Evolutionary conservation across 2,113 vertebrate species (phyloP).

Genomic region (Sylvilagus bachmani): DNA sequence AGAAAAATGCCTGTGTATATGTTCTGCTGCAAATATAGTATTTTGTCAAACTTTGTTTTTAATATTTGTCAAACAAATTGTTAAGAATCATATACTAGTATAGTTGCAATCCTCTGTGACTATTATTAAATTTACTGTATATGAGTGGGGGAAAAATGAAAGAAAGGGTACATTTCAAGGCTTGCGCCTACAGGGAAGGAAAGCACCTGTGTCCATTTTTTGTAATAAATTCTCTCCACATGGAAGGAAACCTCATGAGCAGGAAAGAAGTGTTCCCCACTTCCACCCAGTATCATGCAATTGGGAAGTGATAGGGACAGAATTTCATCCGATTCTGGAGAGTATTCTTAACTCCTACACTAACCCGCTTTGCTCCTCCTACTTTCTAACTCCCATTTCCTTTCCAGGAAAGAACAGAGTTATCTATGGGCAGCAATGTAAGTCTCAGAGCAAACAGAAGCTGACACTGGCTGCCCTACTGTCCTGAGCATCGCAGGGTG

Average conservation of each 20-base stretch:
- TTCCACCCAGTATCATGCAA: background rate
- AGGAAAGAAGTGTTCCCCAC: background rate
- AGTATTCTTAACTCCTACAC: background rate
- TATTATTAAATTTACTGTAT: too few species aligned
- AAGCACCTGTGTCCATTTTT: background rate
- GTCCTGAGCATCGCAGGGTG: accelerated
- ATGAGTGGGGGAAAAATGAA: background rate
- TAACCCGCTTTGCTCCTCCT: background rate
- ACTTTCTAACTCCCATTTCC: background rate
- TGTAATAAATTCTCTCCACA: too few species aligned
- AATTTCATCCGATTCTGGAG: background rate
- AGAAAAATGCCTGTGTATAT: too few species aligned
- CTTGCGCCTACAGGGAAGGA: background rate
- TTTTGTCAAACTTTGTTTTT: too few species aligned
- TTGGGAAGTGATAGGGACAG: background rate
- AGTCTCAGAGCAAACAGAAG: background rate
- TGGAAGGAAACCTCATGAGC: background rate
- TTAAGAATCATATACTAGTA: too few species aligned
- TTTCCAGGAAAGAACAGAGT: background rate
- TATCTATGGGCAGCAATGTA: background rate
- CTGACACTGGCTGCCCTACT: too few species aligned
- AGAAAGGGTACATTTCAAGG: too few species aligned
- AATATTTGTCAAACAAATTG: too few species aligned
- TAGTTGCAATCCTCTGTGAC: too few species aligned
- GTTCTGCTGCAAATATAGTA: too few species aligned